Percentiles rank a stretch among this genome's conserved stretches.
These are phyloP conservation scores for Mesitornis unicolor DNA, from an alignment of 2,113 vertebrate species.

Conservation along the genomic window DNA sequence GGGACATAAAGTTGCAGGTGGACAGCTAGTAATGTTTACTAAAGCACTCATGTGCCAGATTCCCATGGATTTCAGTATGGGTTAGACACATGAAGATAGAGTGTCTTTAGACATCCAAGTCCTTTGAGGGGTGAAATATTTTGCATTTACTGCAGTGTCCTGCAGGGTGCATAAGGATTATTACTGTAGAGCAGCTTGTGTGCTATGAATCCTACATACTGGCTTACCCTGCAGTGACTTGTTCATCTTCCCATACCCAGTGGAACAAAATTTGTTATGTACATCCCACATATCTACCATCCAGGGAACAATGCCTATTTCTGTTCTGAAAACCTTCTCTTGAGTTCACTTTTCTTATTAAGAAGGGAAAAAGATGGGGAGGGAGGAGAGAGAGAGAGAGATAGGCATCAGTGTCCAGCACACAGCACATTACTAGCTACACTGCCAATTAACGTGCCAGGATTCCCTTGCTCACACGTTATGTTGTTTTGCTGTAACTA, in stretches of 20 bases:
- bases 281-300: neutral
- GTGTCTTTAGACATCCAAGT: slow-evolving; percentile 16
- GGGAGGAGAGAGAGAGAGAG: neutral
- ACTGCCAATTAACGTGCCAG: slow-evolving; percentile 53
- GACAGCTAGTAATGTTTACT: slow-evolving; percentile 15
- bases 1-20: slow-evolving; percentile 52
- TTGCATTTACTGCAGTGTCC: slow-evolving; percentile 51
- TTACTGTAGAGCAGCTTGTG: slow-evolving; percentile 3
- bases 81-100: neutral
- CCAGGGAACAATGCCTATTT: neutral
- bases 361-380: neutral
- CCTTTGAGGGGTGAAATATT: slow-evolving; percentile 32
- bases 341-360: neutral
- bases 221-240: neutral
- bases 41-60: neutral
- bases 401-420: neutral
- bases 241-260: slow-evolving; percentile 14
- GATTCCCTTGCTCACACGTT: slow-evolving; percentile 47
- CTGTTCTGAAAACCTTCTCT: neutral
- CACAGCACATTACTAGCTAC: slow-evolving; percentile 28
- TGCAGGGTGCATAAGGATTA: slow-evolving; percentile 43
- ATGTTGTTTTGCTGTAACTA: slow-evolving; percentile 53
- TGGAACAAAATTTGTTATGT: slow-evolving; percentile 4
- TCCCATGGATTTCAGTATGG: slow-evolving; percentile 38
- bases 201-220: neutral